Percentiles rank a stretch among this genome's conserved stretches.
These are phyloP conservation scores for Pseudococcus viburni DNA, from an alignment of 2,888 invertebrate species.

Conservation along the genomic window DNA sequence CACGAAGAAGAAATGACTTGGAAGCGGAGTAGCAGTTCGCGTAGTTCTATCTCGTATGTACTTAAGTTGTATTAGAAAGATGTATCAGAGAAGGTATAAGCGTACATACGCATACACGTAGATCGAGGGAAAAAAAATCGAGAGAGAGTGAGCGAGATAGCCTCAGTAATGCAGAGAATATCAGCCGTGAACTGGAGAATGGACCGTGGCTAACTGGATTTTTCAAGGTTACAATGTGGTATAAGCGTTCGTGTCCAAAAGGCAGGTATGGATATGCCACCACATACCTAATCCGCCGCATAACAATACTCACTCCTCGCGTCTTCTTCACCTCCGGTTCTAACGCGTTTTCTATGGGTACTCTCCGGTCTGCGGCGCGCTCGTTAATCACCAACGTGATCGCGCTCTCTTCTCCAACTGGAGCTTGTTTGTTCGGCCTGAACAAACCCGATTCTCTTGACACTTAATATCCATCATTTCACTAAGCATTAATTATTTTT, in stretches of 20 bases:
- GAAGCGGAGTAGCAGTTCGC: conserved; percentile 3
- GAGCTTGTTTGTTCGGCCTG: conserved; percentile 65
- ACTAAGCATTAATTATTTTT: conserved; percentile 66
- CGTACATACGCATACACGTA: conserved; percentile 25
- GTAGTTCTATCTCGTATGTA: conserved; percentile 4
- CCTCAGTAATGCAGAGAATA: conserved; percentile 30
- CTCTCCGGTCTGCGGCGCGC: conserved; percentile 45
- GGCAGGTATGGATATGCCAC: conserved; percentile 66
- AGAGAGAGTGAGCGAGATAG: background rate
- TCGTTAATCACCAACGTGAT: conserved; percentile 36
- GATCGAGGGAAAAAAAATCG: background rate
- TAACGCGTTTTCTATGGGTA: conserved; percentile 23
- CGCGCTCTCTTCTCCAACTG: conserved; percentile 54
- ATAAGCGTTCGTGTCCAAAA: conserved; percentile 64
- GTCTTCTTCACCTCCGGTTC: conserved; percentile 6
- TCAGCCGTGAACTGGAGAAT: conserved; percentile 65
- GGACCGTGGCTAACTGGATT: conserved; percentile 67
- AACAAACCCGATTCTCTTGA: conserved; percentile 65
- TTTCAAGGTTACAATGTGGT: conserved; percentile 67
- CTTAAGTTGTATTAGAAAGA: background rate
- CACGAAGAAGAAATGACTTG: background rate
- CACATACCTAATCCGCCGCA: conserved; percentile 66
- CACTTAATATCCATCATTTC: conserved; percentile 66
- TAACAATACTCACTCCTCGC: conserved; percentile 60
- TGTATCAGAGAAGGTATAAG: background rate